phyloP scores from a whole-genome alignment of 1,140 invertebrate species.

The Nymphalis io region DNA sequence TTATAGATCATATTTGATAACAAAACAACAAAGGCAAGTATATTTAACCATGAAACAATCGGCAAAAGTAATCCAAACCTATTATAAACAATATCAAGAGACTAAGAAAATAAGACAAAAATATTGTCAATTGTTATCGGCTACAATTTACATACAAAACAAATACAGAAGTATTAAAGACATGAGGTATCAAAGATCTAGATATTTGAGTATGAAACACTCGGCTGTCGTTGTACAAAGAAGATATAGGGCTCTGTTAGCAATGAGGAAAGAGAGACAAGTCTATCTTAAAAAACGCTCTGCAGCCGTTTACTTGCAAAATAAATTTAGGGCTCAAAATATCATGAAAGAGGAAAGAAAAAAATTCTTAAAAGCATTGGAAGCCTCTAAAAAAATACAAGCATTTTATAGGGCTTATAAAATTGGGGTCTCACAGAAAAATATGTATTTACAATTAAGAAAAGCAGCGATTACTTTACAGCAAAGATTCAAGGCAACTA shows the following conservation, averaged over 20 bases:
- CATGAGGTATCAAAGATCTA: constrained; percentile 52
- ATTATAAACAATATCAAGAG: constrained; percentile 64
- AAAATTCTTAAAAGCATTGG: constrained; percentile 43
- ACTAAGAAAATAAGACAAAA: constrained; percentile 47
- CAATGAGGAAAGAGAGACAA: constrained; percentile 48
- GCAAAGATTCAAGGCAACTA: constrained; percentile 45
- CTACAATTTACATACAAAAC: constrained; percentile 62
- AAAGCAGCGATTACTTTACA: constrained; percentile 41
- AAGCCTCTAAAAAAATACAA: constrained; percentile 63
- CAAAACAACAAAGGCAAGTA: constrained; percentile 53
- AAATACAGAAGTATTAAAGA: constrained; percentile 70
- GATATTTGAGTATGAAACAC: constrained; percentile 65
- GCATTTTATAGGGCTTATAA: constrained; percentile 54
- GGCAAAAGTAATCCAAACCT: constrained; percentile 58
- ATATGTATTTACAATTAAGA: constrained; percentile 45
- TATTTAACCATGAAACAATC: constrained; percentile 68
- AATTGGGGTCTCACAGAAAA: constrained; percentile 49
- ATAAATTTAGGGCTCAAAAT: constrained; percentile 57
- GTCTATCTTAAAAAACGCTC: constrained; percentile 35
- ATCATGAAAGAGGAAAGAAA: constrained; percentile 48
- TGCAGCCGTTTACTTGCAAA: constrained; percentile 44
- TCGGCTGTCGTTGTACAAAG: constrained; percentile 77
- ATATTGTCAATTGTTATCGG: constrained; percentile 64
- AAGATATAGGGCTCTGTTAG: constrained; percentile 72
- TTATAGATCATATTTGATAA: constrained; percentile 71